Percentiles rank a stretch among this genome's conserved stretches.
Conservation (phyloP, 2,888 invertebrate species). For the Antheraea yamamai region DNA sequence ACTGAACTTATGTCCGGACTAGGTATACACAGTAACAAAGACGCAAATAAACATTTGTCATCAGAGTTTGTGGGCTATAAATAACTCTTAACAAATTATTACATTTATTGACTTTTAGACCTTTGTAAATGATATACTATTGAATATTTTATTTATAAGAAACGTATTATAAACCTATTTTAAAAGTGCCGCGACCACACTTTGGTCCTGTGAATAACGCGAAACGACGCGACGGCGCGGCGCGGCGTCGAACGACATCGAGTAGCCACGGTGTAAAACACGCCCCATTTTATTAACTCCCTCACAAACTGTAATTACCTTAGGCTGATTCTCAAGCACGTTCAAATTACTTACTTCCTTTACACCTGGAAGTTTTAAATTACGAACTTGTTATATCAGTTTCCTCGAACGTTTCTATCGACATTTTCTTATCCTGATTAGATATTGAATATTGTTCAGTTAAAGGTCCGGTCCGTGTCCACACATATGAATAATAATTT, state of each 20-base stretch:
- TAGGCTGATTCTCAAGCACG: neutral
- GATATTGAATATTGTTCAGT: neutral
- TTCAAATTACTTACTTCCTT: slow-evolving; percentile 5
- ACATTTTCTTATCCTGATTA: neutral
- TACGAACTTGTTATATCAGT: neutral
- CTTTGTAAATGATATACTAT: too few relatives aligned
- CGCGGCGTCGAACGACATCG: neutral
- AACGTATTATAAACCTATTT: neutral
- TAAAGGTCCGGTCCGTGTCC: too few relatives aligned
- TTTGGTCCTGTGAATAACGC: neutral
- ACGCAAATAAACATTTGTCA: too few relatives aligned
- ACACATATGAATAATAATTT: too few relatives aligned
- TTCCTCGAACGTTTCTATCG: neutral
- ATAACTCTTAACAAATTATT: too few relatives aligned
- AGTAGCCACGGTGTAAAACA: slow-evolving; percentile 5
- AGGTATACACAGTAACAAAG: too few relatives aligned
- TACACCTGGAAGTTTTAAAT: slow-evolving; percentile 6
- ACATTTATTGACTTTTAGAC: too few relatives aligned
- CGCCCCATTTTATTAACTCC: slow-evolving; percentile 6
- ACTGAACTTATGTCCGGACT: too few relatives aligned
- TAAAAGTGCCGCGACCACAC: neutral
- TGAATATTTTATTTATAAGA: too few relatives aligned
- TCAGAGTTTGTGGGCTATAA: too few relatives aligned
- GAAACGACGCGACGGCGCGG: neutral
- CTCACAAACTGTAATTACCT: neutral